phyloP scores from a whole-genome alignment of 2,888 invertebrate genomes.

The Crematogaster levior region DNA sequence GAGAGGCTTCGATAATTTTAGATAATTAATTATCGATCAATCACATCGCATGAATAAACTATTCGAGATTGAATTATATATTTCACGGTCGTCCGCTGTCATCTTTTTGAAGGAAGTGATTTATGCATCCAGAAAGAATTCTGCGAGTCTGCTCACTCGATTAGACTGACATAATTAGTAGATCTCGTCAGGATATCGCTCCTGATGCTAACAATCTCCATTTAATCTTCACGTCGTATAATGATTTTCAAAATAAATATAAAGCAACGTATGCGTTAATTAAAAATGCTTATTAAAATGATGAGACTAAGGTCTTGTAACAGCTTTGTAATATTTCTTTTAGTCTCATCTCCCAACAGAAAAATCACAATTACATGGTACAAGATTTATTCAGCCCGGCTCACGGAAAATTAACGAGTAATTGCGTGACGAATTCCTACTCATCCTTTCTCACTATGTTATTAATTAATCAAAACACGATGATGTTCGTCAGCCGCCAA shows the following conservation, averaged over 20 bases:
- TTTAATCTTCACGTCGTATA: background rate
- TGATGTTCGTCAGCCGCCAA: constrained; percentile 11
- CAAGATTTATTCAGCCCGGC: constrained; percentile 8
- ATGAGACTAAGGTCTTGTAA: background rate
- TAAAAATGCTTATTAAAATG: constrained; percentile 2
- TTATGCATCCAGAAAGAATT: background rate
- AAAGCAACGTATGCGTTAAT: background rate
- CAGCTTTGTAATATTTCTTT: background rate
- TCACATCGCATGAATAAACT: constrained; percentile 17
- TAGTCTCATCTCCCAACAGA: background rate
- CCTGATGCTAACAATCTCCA: background rate
- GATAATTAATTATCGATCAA: constrained; percentile 47
- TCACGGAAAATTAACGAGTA: constrained; percentile 27
- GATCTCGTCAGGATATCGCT: background rate
- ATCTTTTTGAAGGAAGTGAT: background rate
- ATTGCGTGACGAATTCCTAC: constrained; percentile 21
- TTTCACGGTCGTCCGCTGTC: background rate
- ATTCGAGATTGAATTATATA: constrained; percentile 12
- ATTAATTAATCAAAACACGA: constrained; percentile 54
- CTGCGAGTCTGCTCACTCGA: background rate
- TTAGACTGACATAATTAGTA: background rate
- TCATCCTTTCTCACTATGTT: constrained; percentile 10
- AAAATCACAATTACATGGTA: background rate
- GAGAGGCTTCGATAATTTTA: constrained; percentile 15
- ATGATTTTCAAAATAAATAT: background rate